Conservation (phyloP, 1,140 invertebrate species). For the Lamellibrachia luymesi region DNA sequence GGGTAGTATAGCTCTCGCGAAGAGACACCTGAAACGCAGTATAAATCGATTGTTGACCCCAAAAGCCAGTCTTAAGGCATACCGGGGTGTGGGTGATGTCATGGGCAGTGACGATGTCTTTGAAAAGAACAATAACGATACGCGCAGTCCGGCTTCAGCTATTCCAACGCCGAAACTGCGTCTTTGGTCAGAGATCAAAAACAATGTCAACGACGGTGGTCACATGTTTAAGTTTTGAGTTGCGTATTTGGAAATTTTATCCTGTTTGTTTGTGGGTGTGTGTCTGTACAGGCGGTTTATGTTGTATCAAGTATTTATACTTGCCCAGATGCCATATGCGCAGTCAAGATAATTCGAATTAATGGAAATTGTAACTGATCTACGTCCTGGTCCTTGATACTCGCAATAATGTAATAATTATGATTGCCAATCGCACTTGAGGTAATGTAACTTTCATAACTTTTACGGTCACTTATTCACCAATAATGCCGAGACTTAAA, state of each 20-base stretch:
- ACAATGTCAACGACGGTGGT: not conserved
- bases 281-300: not conserved
- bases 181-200: not conserved
- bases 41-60: not conserved
- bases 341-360: not conserved
- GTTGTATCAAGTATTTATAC: not conserved
- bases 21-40: not conserved
- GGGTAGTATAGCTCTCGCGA: not conserved
- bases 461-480: not conserved
- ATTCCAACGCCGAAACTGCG: not conserved
- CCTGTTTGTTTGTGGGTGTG: not conserved
- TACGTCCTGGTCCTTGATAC: not conserved
- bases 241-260: not conserved
- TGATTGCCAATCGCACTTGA: not conserved
- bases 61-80: not conserved
- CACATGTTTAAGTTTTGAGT: conserved; percentile 1
- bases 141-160: not conserved
- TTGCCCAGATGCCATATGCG: not conserved
- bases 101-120: not conserved
- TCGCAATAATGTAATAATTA: not conserved
- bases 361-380: not conserved
- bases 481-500: not conserved
- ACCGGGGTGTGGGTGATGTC: not conserved
- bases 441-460: not conserved
- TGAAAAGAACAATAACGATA: not conserved